These are phyloP conservation scores for Hymenopus coronatus DNA, from an alignment of 2,888 invertebrate genomes.

Conservation along the genomic window DNA sequence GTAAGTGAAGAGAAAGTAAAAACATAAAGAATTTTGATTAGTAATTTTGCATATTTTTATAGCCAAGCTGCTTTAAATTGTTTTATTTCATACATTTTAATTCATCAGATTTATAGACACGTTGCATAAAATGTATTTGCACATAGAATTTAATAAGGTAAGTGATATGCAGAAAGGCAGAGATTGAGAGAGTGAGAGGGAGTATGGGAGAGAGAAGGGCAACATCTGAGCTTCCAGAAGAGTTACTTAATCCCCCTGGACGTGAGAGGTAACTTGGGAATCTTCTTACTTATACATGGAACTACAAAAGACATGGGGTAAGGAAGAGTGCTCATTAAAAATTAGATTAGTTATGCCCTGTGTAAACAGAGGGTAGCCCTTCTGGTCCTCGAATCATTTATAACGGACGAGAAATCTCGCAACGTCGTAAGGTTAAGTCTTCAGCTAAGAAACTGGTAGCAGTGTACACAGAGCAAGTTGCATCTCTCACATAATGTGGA, in stretches of 20 bases:
- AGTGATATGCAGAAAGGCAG: no score
- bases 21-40: no score
- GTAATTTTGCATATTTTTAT: no score
- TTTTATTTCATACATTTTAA: no score
- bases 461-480: not conserved
- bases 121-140: no score
- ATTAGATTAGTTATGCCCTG: conserved; percentile 6
- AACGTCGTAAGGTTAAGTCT: not conserved
- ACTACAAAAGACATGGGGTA: not conserved
- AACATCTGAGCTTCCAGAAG: not conserved
- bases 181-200: no score
- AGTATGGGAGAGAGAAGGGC: not conserved
- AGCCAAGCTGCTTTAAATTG: no score
- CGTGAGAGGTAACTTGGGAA: not conserved
- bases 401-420: not conserved
- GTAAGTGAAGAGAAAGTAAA: no score
- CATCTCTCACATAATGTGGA: not conserved
- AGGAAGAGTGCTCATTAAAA: conserved; percentile 1
- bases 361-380: not conserved
- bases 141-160: no score
- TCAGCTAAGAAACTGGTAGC: not conserved
- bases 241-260: not conserved
- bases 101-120: no score
- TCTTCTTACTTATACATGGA: not conserved
- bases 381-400: not conserved